Percentiles rank a stretch among this genome's conserved stretches.
These are phyloP conservation scores for Carlito syrichta DNA, from an alignment of 2,113 vertebrate species.

Conservation along the genomic window DNA sequence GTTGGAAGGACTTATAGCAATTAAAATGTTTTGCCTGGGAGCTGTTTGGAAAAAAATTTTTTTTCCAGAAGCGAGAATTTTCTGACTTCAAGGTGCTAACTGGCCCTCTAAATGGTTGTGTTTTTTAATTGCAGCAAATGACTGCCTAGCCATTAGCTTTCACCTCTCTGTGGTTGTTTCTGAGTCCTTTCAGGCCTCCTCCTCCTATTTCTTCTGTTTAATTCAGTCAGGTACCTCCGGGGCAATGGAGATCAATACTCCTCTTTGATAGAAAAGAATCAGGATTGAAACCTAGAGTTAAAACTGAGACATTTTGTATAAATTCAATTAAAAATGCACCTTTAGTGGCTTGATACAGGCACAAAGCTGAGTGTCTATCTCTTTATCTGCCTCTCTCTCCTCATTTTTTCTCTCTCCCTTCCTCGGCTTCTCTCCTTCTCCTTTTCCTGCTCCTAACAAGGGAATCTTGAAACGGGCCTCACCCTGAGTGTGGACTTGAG, in stretches of 20 bases:
- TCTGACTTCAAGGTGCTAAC: constrained; percentile 89
- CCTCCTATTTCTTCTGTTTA: constrained; percentile 90
- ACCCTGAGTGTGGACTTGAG: constrained; percentile 81
- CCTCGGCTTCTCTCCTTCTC: background rate
- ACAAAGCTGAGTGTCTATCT: constrained; percentile 83
- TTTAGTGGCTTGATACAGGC: constrained; percentile 86
- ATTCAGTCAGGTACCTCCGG: constrained; percentile 89
- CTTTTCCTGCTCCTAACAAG: constrained; percentile 79
- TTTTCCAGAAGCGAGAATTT: constrained; percentile 85
- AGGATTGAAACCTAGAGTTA: constrained; percentile 92
- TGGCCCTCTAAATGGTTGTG: constrained; percentile 86
- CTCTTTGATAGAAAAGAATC: constrained; percentile 93
- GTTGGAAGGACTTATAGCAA: constrained; percentile 84
- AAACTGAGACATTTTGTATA: constrained; percentile 94
- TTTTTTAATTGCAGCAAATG: constrained; percentile 91
- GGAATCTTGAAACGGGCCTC: constrained; percentile 78
- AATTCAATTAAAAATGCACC: constrained; percentile 92
- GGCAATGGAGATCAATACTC: constrained; percentile 92
- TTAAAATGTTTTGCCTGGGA: constrained; percentile 89
- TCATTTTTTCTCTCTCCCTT: constrained; percentile 15
- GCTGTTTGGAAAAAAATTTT: constrained; percentile 86
- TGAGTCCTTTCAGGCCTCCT: constrained; percentile 80
- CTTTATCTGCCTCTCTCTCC: constrained; percentile 68
- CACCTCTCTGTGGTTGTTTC: constrained; percentile 82
- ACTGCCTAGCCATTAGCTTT: constrained; percentile 84